Evolutionary conservation across 2,888 invertebrate species (phyloP), one percentile per base, ranked within the genome.

Genomic region (Drosophila pseudotalamancana): DNA sequence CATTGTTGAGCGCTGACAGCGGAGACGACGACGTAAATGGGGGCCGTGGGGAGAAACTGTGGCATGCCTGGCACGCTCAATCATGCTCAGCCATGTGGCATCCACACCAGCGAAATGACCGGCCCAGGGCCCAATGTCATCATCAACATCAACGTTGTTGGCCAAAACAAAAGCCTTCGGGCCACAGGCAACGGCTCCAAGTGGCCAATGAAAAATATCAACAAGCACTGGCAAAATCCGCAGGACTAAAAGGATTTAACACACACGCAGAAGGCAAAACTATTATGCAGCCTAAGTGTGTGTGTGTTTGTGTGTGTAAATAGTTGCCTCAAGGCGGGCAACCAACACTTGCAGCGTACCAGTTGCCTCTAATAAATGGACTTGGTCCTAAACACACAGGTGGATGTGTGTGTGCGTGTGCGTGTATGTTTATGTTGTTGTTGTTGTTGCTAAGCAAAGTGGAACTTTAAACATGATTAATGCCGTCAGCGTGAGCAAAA

Each of bases 391-490:
- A 27, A 29, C 40, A 50, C 25, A 43, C 37, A 73, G 68, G 68
- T 46, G 29, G 3, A 6, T 48, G 43, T 34, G 32, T 23, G 34
- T 35, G 29, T 55, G 35, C 27, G 21, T 25, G 29, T 12, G 19
- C 18, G 29, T 27, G 25, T 1, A 4, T 31, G 12, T 32, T 21
- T 16, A 19, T 21, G 18, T 27, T 45, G 19, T 39, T 59, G 32
- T 4, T 46, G 12, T n/a, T 54, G 51, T 16, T 51, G 67, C 53
- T 49, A 43, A 25, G 48, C 53, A 70, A 49, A 18, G 69, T 46
- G 23, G 39, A 72, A 77, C 73, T 65, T 81, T 67, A 72, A 81
- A 77, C 77, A 81, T 77, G 77, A 81, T 77, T 77, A 77, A 77
- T 77, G 78, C 62, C 55, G 53, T 49, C 62, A 57, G 37, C 37